These are phyloP conservation scores for Poeciliopsis turrubarensis DNA, from an alignment of 2,113 vertebrate species.

Conservation along the genomic window DNA sequence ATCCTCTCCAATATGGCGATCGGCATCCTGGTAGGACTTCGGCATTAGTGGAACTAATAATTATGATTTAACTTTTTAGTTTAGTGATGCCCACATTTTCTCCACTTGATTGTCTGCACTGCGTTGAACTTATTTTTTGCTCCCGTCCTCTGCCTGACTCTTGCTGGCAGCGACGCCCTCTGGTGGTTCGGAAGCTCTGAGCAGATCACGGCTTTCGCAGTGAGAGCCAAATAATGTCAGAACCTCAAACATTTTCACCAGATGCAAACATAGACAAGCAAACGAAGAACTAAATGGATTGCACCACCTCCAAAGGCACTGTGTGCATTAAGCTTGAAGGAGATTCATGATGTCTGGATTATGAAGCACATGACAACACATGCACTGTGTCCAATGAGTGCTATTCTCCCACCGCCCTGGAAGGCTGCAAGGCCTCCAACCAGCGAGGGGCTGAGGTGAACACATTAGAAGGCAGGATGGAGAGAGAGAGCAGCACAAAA, in stretches of 20 bases:
- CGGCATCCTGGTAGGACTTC: no score
- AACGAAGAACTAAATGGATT: not conserved
- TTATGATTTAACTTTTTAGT: no score
- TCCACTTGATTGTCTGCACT: not conserved
- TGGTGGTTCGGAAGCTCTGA: not conserved
- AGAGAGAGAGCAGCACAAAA: slow-evolving; percentile 55
- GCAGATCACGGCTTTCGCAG: not conserved
- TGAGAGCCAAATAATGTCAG: no score
- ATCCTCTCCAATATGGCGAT: not conserved
- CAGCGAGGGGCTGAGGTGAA: slow-evolving; percentile 32
- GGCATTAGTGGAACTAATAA: no score
- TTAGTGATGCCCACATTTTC: not conserved
- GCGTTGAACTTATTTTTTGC: no score
- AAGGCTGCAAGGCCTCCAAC: slow-evolving; percentile 21
- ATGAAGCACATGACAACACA: not conserved
- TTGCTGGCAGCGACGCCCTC: not conserved
- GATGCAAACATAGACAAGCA: not conserved
- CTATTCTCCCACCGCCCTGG: slow-evolving; percentile 6
- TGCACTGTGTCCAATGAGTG: slow-evolving; percentile 7
- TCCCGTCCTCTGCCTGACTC: not conserved
- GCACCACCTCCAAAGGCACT: not conserved
- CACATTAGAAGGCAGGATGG: slow-evolving; percentile 32
- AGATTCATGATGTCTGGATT: slow-evolving; percentile 7
- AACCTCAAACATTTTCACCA: not conserved
- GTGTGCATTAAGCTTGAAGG: not conserved